Evolutionary conservation across 64 coral and sea anemone genomes (phyloP), one percentile per base, ranked within the genome.

Genomic region (Dendronephthya gigantea): DNA sequence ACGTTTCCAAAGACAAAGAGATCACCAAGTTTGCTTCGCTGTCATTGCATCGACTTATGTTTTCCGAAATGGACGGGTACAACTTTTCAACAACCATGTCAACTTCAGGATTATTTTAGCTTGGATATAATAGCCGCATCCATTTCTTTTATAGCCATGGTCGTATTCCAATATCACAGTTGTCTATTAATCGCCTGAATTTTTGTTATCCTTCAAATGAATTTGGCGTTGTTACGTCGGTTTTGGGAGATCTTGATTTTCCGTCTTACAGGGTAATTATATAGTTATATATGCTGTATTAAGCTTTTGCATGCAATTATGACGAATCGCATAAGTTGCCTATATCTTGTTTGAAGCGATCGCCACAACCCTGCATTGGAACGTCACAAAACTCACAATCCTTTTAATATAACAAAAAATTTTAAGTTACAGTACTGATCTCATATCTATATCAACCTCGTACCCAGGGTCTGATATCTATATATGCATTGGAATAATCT

Each of bases 1-100:
- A 29, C 29, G 72, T 79, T 79, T 79, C 72, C 72, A 79, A 79
- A 34, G 72, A 79, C 72, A 79, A 79, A 34, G 72, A 79, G 36
- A 39, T 79, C 1, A 79, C 72, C 30, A 36, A 12, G 2, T 79
- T 79, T 79, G 30, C 22, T 35, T 79, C 72, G 15, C 30, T 79
- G 30, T 29, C 72, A 39, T 79, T 79, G 36, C 72, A 79, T 79
- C 72, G 72, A 36, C 2, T 79, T 16, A 2, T 79, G 32, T 79
- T 79, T 39, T 79, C 72, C 15, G 36, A 10, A 12, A 34, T 79
- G 36, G 72, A 79, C 13, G 22, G 72, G 72, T 79, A 36, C 16
- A 15, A 7, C 19, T 34, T 79, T 36, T 33, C 22, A 28, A 2
- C 2, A 10, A 33, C 1, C 7, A 17, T 16, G 32, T 19, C 72